A percentile compares a stretch with the other conserved stretches of the same genome.
Evolutionary conservation across 2,113 vertebrate species (phyloP).

Genomic region (Hipposideros armiger): DNA sequence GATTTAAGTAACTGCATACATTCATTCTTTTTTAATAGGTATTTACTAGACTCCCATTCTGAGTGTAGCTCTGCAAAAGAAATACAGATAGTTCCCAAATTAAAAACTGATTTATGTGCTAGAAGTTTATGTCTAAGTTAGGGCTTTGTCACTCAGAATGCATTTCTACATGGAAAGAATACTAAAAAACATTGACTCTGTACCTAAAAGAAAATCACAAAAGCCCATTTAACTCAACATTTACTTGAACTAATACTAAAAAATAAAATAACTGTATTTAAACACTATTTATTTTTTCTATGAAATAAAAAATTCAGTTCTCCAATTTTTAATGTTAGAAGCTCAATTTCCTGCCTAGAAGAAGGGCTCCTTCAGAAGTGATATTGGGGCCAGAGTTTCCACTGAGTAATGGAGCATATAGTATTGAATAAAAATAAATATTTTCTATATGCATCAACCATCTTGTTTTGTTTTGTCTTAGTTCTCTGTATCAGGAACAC

Average conservation of each 20-base stretch:
- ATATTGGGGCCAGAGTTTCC: too few species aligned
- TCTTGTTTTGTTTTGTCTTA: not conserved
- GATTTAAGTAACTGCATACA: not conserved
- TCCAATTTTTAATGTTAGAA: not conserved
- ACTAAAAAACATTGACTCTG: not conserved
- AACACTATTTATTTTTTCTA: not conserved
- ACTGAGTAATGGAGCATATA: not conserved
- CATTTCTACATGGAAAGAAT: not conserved
- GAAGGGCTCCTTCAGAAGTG: not conserved
- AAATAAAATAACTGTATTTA: not conserved
- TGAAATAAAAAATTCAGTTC: not conserved
- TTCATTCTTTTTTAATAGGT: not conserved
- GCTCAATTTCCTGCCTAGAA: not conserved
- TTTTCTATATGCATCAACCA: not conserved
- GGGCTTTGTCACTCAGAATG: not conserved
- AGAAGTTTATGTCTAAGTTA: conserved; percentile 36
- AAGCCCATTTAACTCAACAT: not conserved
- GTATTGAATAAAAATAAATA: not conserved
- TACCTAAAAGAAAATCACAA: not conserved
- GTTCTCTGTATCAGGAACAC: not conserved
- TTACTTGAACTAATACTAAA: not conserved
- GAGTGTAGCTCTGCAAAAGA: not conserved
- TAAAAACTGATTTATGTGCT: conserved; percentile 25
- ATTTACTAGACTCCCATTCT: not conserved
- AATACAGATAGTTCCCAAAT: not conserved